Evolutionary conservation across 1,140 invertebrate species (phyloP).

Genomic region (Frieseomelitta varia): DNA sequence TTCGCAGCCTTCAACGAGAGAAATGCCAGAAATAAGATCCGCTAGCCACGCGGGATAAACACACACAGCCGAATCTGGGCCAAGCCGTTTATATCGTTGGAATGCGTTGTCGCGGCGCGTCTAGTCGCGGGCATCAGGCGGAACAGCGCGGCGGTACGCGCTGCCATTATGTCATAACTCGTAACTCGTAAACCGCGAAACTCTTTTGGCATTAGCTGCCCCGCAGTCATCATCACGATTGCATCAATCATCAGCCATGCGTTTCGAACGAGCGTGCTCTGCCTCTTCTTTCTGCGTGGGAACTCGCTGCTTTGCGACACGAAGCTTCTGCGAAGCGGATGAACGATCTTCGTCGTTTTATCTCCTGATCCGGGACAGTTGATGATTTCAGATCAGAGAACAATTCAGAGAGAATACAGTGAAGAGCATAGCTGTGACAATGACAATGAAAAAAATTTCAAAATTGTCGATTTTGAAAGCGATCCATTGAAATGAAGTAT

Average conservation of each 20-base stretch:
- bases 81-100: conserved; percentile 71
- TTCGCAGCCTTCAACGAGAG: conserved; percentile 63
- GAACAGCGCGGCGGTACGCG: background rate
- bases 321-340: background rate
- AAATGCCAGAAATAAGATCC: conserved; percentile 72
- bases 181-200: conserved; percentile 40
- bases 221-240: background rate
- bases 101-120: conserved; percentile 64
- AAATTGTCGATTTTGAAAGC: no score
- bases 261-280: background rate
- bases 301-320: background rate
- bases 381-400: background rate
- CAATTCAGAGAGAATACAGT: no score
- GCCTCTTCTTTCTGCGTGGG: background rate
- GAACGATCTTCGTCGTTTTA: background rate
- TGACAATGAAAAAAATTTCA: no score
- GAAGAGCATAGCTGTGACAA: no score
- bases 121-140: background rate
- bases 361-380: background rate
- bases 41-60: conserved; percentile 64
- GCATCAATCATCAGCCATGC: background rate
- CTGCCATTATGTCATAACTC: conserved; percentile 61
- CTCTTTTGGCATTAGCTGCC: conserved; percentile 3
- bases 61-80: conserved; percentile 68
- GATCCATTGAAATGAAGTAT: no score